Evolutionary conservation across 2,888 invertebrate species (phyloP), one percentile per base, ranked within the genome.

Genomic region (Vesta saturnalis): DNA sequence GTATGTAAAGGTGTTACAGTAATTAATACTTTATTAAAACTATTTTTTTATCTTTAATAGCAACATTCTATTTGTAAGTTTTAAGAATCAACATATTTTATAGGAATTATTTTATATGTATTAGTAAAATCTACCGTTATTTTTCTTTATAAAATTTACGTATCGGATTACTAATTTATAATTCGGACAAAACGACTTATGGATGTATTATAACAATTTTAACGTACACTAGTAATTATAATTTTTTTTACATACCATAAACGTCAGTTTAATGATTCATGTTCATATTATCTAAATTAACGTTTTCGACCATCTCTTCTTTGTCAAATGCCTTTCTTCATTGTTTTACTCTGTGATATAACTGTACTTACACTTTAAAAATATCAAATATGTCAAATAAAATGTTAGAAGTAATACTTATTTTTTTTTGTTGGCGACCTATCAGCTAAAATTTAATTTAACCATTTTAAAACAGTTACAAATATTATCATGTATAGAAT

Each of bases 281-380:
- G 5, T 43, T 61, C 55, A 47, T 46, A 30, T 49, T 18, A 18
- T 57, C 21, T 58, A 46, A n/a, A 47, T 15, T 46, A 69, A 57
- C 70, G 67, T 71, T 64, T 67, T 59, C 72, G 69, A 67, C 64
- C 69, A 68, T 68, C 69, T 71, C 69, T 59, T 67, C 55, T 69
- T 58, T 69, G 61, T 64, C 69, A 63, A 71, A 66, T 71, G 73
- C 73, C 71, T 73, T 72, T 72, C 73, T 74, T 75, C 70, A 73
- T 75, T 75, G 68, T 75, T 70, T 73, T 73, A 71, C 71, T 76
- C 75, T 76, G 75, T 76, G 75, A 76, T 76, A 76, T 73, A 67
- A 67, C 64, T 71, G 70, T 74, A 69, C 71, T 71, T 73, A 72
- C 72, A 72, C 69, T 74, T 67, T 70, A 69, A 72, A 63, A 56